Conservation (phyloP, 2,797 vertebrate species). For the Cygnus olor region DNA sequence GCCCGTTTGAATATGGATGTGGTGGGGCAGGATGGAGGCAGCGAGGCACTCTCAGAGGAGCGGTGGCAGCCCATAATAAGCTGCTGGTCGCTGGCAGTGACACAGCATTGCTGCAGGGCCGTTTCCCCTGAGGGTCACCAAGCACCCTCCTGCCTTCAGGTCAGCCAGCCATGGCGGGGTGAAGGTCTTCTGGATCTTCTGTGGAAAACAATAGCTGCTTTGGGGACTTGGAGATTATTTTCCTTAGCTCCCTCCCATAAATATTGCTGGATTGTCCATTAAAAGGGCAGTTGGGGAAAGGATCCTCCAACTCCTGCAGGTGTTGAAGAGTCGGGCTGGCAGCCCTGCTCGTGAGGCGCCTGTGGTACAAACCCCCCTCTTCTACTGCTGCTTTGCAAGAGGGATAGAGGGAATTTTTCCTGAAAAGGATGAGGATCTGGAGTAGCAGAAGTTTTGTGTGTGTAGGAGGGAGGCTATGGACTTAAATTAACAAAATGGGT, state of each 20-base stretch:
- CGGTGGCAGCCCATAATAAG: rapidly evolving
- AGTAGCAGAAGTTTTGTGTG: background rate
- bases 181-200: background rate
- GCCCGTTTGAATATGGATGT: background rate
- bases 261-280: background rate
- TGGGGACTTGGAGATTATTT: background rate
- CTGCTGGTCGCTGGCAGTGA: background rate
- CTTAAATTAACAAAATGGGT: background rate
- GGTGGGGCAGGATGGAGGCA: background rate
- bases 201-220: background rate
- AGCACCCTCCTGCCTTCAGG: background rate
- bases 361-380: background rate
- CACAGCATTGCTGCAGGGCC: background rate
- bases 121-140: rapidly evolving
- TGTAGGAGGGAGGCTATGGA: background rate
- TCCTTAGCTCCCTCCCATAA: background rate
- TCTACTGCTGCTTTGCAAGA: background rate
- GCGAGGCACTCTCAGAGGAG: background rate
- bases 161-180: rapidly evolving
- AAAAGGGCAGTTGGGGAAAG: background rate
- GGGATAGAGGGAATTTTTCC: background rate
- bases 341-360: background rate
- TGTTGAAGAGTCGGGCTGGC: background rate
- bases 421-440: background rate
- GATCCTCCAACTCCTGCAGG: background rate